Conservation (phyloP, 1,140 invertebrate species). For the Littorina saxatilis region DNA sequence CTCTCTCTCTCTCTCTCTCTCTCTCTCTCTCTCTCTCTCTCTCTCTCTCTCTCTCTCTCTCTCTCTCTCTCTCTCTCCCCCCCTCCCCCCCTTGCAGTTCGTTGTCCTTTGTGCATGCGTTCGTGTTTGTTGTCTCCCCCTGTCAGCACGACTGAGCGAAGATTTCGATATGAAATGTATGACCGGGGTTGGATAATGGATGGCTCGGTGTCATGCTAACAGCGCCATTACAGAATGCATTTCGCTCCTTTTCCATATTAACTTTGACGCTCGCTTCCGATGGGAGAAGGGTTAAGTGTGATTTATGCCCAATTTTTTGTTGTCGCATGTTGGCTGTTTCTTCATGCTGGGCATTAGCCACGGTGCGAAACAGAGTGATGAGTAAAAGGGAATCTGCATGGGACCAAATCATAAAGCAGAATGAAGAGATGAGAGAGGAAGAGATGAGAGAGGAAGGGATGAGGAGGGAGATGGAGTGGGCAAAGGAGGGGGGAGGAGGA, state of each 20-base stretch:
- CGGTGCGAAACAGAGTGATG: too few relatives aligned
- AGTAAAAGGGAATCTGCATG: neutral
- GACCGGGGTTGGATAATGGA: too few relatives aligned
- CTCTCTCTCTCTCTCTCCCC: too few relatives aligned
- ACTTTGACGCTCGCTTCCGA: slow-evolving; percentile 30
- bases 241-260: slow-evolving; percentile 29
- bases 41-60: too few relatives aligned
- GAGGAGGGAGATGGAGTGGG: neutral
- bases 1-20: too few relatives aligned
- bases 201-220: slow-evolving; percentile 19
- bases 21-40: too few relatives aligned
- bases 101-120: too few relatives aligned
- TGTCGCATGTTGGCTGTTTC: neutral
- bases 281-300: slow-evolving; percentile 30
- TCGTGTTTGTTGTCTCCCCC: too few relatives aligned
- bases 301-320: slow-evolving; percentile 24
- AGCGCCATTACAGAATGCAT: slow-evolving; percentile 24
- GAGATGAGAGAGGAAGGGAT: neutral
- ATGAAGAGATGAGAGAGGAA: neutral
- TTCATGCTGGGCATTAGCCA: too few relatives aligned
- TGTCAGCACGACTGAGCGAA: too few relatives aligned
- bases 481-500: neutral
- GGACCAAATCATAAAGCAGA: neutral
- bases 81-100: too few relatives aligned
- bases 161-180: too few relatives aligned